These are phyloP conservation scores for Tetramorium alpestre DNA, from an alignment of 1,140 invertebrate species.

Conservation along the genomic window DNA sequence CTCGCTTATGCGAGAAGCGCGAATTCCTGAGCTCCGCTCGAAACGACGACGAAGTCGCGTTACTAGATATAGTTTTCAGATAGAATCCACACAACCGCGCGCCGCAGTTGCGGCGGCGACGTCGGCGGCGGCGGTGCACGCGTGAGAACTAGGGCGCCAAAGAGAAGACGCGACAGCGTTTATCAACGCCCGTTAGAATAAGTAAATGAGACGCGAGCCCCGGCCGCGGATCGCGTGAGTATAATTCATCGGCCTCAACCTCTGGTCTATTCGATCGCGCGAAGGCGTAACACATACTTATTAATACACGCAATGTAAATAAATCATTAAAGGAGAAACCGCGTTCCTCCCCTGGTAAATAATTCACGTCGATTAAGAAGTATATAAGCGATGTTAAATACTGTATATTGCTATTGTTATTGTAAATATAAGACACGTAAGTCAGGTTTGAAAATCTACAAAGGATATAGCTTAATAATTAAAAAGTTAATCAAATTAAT, in stretches of 20 bases:
- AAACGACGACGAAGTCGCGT: constrained; percentile 33
- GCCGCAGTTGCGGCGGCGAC: not conserved
- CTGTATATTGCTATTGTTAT: not conserved
- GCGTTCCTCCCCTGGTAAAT: not conserved
- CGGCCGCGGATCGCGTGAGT: constrained; percentile 44
- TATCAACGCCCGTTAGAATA: constrained; percentile 65
- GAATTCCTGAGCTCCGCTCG: not conserved
- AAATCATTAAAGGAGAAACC: constrained; percentile 34
- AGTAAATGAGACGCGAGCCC: constrained; percentile 54
- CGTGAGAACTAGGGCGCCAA: constrained; percentile 70
- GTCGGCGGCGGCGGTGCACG: not conserved
- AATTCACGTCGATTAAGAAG: not conserved
- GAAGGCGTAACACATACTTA: constrained; percentile 24
- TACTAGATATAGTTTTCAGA: constrained; percentile 67
- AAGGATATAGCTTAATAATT: not conserved
- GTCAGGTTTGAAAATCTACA: too few relatives aligned
- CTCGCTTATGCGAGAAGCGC: constrained; percentile 11
- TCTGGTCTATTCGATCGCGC: constrained; percentile 19
- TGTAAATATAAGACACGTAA: not conserved
- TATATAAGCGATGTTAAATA: not conserved
- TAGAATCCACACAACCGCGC: constrained; percentile 37
- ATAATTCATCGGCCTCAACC: constrained; percentile 40
- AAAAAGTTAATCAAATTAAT: not conserved
- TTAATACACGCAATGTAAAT: constrained; percentile 44
- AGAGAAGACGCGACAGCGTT: constrained; percentile 68